Percentiles rank a stretch among this genome's conserved stretches.
Evolutionary conservation across 2,888 invertebrate genomes (phyloP).

Genomic region (Norana najaformis): DNA sequence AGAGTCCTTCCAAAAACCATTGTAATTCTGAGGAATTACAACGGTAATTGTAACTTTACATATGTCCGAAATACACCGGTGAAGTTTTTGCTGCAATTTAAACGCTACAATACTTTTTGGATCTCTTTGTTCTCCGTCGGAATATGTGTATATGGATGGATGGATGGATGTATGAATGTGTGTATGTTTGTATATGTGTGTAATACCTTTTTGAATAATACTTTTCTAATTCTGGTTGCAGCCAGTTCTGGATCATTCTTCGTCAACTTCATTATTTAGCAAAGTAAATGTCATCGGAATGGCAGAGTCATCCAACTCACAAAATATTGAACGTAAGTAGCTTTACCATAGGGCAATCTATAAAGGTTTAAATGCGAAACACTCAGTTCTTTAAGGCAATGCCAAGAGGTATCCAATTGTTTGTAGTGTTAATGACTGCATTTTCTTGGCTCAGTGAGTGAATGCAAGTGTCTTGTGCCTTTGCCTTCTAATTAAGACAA

Average conservation of each 20-base stretch:
- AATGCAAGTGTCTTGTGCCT: neutral
- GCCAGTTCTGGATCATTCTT: slow-evolving; percentile 8
- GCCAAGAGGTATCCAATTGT: neutral
- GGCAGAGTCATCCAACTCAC: neutral
- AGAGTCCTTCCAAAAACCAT: no score
- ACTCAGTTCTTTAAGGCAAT: neutral
- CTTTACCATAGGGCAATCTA: neutral
- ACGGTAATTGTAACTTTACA: no score
- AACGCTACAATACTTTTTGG: no score
- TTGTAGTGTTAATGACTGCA: neutral
- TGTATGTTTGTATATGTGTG: neutral
- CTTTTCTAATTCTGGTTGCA: neutral
- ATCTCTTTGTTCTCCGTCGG: no score
- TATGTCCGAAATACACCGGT: no score
- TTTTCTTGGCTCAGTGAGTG: neutral
- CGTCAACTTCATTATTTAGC: neutral
- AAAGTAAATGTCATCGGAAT: neutral
- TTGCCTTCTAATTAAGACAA: neutral
- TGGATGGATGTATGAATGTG: neutral
- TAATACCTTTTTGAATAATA: neutral
- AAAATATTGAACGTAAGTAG: neutral
- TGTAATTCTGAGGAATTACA: no score
- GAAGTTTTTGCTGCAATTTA: no score
- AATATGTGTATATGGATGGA: neutral
- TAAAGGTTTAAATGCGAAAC: no score